Evolutionary conservation across 2,113 vertebrate species (phyloP).

Genomic region (Todiramphus saurophagus): DNA sequence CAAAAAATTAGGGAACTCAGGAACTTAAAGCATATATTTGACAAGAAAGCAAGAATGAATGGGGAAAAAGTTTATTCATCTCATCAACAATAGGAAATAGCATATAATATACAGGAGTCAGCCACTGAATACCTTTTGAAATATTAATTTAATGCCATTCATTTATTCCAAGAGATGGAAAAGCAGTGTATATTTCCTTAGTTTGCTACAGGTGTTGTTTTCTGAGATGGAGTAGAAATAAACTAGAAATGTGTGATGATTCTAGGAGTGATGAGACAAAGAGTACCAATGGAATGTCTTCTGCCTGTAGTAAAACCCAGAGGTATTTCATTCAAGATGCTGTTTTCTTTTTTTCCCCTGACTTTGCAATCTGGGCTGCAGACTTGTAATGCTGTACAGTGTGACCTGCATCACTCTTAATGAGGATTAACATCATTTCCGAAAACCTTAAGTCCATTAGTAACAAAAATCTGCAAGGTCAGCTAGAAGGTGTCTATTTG

Average conservation of each 20-base stretch:
- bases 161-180: background rate
- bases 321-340: background rate
- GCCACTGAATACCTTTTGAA: background rate
- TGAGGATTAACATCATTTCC: background rate
- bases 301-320: background rate
- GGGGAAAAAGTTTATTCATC: background rate
- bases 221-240: background rate
- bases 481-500: background rate
- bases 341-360: background rate
- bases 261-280: background rate
- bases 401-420: background rate
- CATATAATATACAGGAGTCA: background rate
- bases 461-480: conserved; percentile 13
- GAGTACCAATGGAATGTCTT: background rate
- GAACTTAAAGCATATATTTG: background rate
- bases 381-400: background rate
- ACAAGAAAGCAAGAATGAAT: background rate
- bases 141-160: background rate
- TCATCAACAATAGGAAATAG: background rate
- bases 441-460: background rate
- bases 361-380: background rate
- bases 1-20: background rate
- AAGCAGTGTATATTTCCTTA: background rate
- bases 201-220: background rate
- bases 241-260: background rate